phyloP scores from a whole-genome alignment of 1,140 invertebrate genomes.

The Philotrypesis tridentata region DNA sequence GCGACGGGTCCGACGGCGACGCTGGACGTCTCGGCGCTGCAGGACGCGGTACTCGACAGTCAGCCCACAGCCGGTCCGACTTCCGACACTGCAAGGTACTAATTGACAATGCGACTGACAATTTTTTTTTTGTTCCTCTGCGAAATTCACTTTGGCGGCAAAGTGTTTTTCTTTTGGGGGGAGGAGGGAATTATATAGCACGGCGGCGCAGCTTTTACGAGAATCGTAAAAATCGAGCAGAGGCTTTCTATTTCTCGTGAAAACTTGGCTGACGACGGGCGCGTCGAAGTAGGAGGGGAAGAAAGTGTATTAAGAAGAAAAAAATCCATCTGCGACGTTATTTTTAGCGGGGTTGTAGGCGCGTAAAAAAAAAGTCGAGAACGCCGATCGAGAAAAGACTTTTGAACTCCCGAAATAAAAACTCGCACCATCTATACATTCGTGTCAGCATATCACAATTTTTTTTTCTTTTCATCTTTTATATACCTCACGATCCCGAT shows the following conservation, averaged over 20 bases:
- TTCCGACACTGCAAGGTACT: conserved; percentile 25
- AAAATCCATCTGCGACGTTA: not conserved
- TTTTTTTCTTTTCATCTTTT: conserved; percentile 11
- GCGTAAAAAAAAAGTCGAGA: not conserved
- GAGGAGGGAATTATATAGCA: too few species aligned
- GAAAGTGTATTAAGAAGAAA: not conserved
- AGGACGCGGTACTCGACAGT: conserved; percentile 23
- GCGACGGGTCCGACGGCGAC: not conserved
- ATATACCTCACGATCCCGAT: not conserved
- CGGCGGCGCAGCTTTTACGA: too few species aligned
- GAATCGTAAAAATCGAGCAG: too few species aligned
- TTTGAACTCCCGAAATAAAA: not conserved
- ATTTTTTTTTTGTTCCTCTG: too few species aligned
- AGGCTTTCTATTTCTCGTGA: too few species aligned
- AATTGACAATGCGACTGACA: not conserved
- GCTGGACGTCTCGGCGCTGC: conserved; percentile 30
- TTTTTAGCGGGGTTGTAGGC: not conserved
- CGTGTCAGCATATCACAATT: conserved; percentile 11
- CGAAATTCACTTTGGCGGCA: too few species aligned
- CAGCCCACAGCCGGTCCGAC: not conserved
- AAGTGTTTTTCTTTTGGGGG: too few species aligned
- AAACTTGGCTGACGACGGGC: too few species aligned
- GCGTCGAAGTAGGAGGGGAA: too few species aligned
- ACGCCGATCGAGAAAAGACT: not conserved
- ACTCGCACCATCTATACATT: not conserved